These are phyloP conservation scores for Galemys pyrenaicus DNA, from an alignment of 2,113 vertebrate genomes.

Conservation along the genomic window DNA sequence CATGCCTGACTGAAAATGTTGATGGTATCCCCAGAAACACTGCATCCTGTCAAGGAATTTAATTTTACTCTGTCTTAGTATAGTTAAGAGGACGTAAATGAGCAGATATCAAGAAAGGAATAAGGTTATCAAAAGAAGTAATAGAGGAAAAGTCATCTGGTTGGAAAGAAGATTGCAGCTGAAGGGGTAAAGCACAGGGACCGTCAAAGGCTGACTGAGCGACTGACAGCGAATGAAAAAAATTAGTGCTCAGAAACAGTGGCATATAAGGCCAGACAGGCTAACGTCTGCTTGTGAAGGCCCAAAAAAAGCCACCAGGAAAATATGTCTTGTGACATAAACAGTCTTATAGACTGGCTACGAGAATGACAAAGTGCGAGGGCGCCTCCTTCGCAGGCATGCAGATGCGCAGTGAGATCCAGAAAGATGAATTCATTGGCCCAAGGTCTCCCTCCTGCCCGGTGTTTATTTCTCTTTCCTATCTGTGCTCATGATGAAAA, in stretches of 20 bases:
- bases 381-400: too few relatives aligned
- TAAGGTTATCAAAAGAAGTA: background rate
- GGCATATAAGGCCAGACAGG: background rate
- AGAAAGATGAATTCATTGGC: background rate
- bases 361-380: background rate
- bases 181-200: background rate
- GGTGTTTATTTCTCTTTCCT: background rate
- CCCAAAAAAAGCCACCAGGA: background rate
- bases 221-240: background rate
- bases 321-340: background rate
- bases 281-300: background rate
- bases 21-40: background rate
- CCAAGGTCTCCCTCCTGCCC: background rate
- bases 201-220: background rate
- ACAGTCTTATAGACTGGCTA: background rate
- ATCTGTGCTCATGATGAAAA: background rate
- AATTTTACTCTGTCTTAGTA: background rate
- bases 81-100: background rate
- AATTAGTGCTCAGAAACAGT: background rate
- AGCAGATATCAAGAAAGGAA: background rate
- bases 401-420: background rate
- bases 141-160: background rate
- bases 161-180: background rate
- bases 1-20: conserved; percentile 50
- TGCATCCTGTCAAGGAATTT: conserved; percentile 51